These are phyloP conservation scores for Ephialtes manifestator DNA, from an alignment of 2,888 invertebrate genomes.

Conservation along the genomic window DNA sequence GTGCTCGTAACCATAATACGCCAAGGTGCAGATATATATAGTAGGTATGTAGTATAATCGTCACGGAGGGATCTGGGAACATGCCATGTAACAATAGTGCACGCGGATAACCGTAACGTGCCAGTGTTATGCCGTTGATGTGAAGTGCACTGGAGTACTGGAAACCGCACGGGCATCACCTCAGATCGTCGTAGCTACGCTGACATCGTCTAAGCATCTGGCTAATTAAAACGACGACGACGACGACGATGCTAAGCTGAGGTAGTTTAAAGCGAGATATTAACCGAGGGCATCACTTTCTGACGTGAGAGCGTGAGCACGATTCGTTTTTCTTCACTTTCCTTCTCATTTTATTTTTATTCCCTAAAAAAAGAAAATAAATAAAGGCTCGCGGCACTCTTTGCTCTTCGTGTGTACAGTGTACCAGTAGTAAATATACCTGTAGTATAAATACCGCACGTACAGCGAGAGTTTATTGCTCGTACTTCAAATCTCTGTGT, in stretches of 20 bases:
- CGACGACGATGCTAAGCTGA: conserved; percentile 42
- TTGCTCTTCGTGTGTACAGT: conserved; percentile 45
- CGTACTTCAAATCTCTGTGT: conserved; percentile 65
- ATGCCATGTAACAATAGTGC: conserved; percentile 70
- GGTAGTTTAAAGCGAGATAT: conserved; percentile 51
- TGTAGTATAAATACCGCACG: conserved; percentile 60
- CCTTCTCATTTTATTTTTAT: conserved; percentile 26
- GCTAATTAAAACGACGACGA: conserved; percentile 80
- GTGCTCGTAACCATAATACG: conserved; percentile 58
- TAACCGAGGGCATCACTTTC: conserved; percentile 53
- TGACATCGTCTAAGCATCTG: conserved; percentile 79
- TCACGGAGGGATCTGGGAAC: conserved; percentile 59
- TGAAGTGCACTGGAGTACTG: conserved; percentile 28
- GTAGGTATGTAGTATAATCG: conserved; percentile 49
- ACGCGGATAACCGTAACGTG: conserved; percentile 70
- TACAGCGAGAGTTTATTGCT: conserved; percentile 66
- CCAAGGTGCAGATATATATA: conserved; percentile 17
- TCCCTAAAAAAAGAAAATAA: not conserved
- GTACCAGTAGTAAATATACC: conserved; percentile 57
- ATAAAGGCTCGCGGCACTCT: conserved; percentile 34
- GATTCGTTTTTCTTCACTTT: conserved; percentile 46
- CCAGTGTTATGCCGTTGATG: conserved; percentile 45
- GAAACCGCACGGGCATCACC: conserved; percentile 51
- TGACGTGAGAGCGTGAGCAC: conserved; percentile 62
- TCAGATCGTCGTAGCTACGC: conserved; percentile 63